Conservation (phyloP, 2,797 vertebrate species). For the Onychomys arenicola region DNA sequence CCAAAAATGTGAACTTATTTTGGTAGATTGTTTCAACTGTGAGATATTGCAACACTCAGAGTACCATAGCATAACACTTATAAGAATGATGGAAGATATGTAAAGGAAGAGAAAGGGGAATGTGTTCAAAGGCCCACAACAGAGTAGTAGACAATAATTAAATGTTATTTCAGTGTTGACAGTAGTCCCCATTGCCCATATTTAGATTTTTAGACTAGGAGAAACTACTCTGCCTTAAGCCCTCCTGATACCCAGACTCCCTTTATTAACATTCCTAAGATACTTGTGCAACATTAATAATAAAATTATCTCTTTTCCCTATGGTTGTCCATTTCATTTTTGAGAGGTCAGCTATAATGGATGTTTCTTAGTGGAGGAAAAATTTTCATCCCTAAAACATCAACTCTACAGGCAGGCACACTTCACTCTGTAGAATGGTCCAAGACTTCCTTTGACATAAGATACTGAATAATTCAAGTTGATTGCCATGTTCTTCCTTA, state of each 20-base stretch:
- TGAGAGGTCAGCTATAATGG: not conserved
- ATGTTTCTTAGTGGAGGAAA: not conserved
- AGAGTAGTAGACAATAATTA: not conserved
- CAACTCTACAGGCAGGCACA: not conserved
- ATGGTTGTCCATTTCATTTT: not conserved
- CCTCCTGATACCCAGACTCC: not conserved
- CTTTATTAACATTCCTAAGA: not conserved
- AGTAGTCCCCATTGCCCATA: not conserved
- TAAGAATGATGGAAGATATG: not conserved
- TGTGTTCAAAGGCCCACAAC: not conserved
- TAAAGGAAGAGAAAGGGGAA: not conserved
- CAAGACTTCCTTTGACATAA: not conserved
- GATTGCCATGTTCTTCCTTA: not conserved
- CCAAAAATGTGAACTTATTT: constrained; percentile 16
- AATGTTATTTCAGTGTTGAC: not conserved
- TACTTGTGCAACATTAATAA: not conserved
- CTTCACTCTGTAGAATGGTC: not conserved
- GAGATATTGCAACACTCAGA: not conserved
- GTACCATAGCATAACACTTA: not conserved
- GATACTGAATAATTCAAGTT: not conserved
- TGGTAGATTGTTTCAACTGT: not conserved
- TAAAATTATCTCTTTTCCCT: not conserved
- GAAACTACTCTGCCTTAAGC: not conserved
- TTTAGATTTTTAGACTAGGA: not conserved
- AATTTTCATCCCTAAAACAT: not conserved